These are phyloP conservation scores for Drepana falcataria DNA, from an alignment of 2,888 invertebrate species.

Conservation along the genomic window DNA sequence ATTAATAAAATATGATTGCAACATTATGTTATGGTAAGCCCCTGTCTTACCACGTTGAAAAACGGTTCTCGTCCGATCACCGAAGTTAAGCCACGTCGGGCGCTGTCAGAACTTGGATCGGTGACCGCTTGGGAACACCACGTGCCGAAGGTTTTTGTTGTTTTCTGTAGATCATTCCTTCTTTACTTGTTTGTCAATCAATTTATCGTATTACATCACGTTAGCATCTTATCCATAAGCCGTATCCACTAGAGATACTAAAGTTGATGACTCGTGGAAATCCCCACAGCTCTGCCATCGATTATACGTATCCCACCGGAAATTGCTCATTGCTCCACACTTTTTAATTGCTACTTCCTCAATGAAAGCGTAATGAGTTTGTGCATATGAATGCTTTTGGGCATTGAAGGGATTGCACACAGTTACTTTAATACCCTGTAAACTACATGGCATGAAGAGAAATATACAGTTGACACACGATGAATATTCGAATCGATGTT, in stretches of 20 bases:
- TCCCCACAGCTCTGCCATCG: conserved; percentile 22
- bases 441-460: too few species aligned
- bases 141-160: too few species aligned
- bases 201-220: too few species aligned
- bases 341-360: conserved; percentile 65
- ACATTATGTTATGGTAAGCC: too few species aligned
- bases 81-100: conserved; percentile 48
- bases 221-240: not conserved
- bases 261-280: not conserved
- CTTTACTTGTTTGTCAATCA: too few species aligned
- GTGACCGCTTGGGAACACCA: conserved; percentile 61
- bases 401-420: conserved; percentile 28
- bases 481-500: too few species aligned
- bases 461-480: too few species aligned
- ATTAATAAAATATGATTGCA: too few species aligned
- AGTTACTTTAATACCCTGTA: too few species aligned
- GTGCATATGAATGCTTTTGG: conserved; percentile 44
- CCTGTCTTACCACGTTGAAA: too few species aligned
- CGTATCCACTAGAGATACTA: not conserved
- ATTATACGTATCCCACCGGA: conserved; percentile 43
- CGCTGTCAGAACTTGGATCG: conserved; percentile 64
- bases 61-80: conserved; percentile 53
- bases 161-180: too few species aligned
- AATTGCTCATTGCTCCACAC: conserved; percentile 64
- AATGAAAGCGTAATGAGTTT: conserved; percentile 65